phyloP scores from a whole-genome alignment of 2,113 vertebrate genomes.

The Capra hircus region DNA sequence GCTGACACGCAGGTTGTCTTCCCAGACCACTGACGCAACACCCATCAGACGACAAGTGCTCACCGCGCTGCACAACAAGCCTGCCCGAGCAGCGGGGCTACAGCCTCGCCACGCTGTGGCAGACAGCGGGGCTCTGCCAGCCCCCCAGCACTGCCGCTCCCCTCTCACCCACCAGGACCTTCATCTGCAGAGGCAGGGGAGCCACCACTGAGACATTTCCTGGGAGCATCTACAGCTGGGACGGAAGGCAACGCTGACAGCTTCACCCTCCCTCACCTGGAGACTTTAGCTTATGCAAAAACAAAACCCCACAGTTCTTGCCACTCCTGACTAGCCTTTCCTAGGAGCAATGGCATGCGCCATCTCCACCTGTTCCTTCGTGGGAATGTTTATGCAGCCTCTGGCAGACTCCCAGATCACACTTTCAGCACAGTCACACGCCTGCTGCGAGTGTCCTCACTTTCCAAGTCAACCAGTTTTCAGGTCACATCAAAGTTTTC shows the following conservation, averaged over 20 bases:
- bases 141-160: not conserved
- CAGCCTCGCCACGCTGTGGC: not conserved
- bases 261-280: not conserved
- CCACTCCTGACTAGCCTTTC: not conserved
- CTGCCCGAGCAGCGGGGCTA: fast-evolving
- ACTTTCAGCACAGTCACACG: not conserved
- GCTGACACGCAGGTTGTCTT: not conserved
- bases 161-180: not conserved
- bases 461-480: not conserved
- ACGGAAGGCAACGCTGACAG: not conserved
- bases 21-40: no score
- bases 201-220: not conserved
- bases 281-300: not conserved
- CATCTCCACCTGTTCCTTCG: not conserved
- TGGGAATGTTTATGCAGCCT: not conserved
- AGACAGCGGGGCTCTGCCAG: not conserved
- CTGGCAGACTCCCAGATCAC: not conserved
- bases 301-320: not conserved
- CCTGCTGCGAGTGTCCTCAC: not conserved
- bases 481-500: not conserved
- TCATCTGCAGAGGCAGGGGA: not conserved
- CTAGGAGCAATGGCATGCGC: not conserved
- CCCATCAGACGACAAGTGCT: fast-evolving
- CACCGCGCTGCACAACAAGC: fast-evolving
- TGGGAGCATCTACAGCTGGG: not conserved